Evolutionary conservation across 2,113 vertebrate species (phyloP).

Genomic region (Nothoprocta pentlandii): DNA sequence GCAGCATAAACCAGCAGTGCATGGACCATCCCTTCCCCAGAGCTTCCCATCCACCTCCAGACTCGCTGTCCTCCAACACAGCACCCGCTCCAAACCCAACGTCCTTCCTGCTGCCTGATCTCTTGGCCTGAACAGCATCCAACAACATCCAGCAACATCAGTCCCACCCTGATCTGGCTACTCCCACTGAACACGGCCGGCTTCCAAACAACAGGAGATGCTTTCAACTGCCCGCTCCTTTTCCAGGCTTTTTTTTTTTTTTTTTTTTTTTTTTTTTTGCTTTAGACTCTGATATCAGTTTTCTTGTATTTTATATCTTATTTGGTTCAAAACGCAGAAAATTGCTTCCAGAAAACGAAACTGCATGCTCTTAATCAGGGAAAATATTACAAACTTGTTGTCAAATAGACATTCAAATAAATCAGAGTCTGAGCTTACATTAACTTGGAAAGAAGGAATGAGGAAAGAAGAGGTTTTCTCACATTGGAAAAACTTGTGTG

Average conservation of each 20-base stretch:
- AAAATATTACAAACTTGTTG: not conserved
- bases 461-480: not conserved
- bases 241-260: not conserved
- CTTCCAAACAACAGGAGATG: not conserved
- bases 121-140: not conserved
- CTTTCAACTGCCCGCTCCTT: not conserved
- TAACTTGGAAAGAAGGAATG: not conserved
- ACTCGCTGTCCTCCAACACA: accelerated
- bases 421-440: not conserved
- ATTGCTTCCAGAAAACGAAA: not conserved
- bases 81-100: not conserved
- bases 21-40: accelerated
- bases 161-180: not conserved
- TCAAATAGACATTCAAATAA: not conserved
- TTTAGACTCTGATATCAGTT: accelerated
- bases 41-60: not conserved
- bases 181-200: not conserved
- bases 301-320: not conserved
- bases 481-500: not conserved
- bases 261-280: no score
- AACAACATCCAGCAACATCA: not conserved
- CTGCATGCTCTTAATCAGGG: not conserved
- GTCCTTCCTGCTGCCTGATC: not conserved
- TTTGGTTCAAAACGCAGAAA: not conserved
- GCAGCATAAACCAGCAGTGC: not conserved